Percentiles rank a stretch among this genome's conserved stretches.
phyloP scores from a whole-genome alignment of 2,113 vertebrate genomes.

The Bufo gargarizans region DNA sequence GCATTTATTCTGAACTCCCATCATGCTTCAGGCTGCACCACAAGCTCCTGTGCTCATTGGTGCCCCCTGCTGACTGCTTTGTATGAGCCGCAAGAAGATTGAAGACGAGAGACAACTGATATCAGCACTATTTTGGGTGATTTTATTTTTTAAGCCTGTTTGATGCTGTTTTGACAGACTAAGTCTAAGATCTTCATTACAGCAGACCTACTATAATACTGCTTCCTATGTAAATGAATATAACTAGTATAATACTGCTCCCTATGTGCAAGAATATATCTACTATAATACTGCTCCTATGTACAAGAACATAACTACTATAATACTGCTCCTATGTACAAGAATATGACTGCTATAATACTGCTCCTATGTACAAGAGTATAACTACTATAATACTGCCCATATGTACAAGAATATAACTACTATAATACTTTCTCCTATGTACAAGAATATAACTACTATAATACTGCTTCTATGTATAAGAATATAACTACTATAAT shows the following conservation, averaged over 20 bases:
- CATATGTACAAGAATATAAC: too few species aligned
- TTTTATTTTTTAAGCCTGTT: too few species aligned
- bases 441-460: slow-evolving; percentile 1
- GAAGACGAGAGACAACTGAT: neutral
- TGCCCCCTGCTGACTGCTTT: neutral
- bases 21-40: neutral
- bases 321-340: too few species aligned
- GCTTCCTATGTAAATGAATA: neutral
- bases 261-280: neutral
- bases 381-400: too few species aligned
- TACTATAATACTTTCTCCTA: too few species aligned
- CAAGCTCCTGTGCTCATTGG: neutral
- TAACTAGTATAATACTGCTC: too few species aligned
- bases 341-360: too few species aligned
- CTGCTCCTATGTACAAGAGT: too few species aligned
- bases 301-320: too few species aligned
- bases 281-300: neutral
- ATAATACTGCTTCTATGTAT: slow-evolving; percentile 7
- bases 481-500: slow-evolving; percentile 15
- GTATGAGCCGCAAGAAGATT: neutral
- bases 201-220: neutral
- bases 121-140: too few species aligned
- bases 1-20: neutral
- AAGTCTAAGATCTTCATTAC: too few species aligned
- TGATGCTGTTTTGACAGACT: too few species aligned